Evolutionary conservation across 2,888 invertebrate genomes (phyloP), one percentile per base, ranked within the genome.

Genomic region (Helleia helle): DNA sequence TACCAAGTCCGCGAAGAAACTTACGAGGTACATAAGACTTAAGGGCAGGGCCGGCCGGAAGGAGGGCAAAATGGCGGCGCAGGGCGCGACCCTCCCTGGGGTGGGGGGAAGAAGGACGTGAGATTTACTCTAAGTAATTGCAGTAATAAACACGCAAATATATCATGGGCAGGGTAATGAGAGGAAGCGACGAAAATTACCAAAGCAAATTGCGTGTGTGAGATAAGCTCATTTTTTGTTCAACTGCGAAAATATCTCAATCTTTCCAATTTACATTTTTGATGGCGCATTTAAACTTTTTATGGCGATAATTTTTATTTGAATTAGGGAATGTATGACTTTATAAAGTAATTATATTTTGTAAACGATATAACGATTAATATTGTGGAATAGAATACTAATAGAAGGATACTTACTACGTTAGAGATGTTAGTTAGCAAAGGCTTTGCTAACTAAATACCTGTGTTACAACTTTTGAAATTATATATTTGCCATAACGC

Each of bases 121-220:
- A 85, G 85, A 85, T 85, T 85, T 85, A 85, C 84, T 85, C 83
- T 86, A 86, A 86, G 85, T 86, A 86, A 86, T 86, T 86, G 85
- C 85, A 77, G 84, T 86, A 85, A 85, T 86, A 85, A 85, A 85
- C 83, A 81, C 80, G 81, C 76, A 83, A 80, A 84, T 84, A 84
- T 84, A 84, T 84, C 84, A 84, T 79, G 71, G 63, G 31, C 79
- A 66, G 73, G 69, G 83, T 83, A 84, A 84, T 84, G 81, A 84
- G 79, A 80, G 81, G 81, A 83, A 84, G 75, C 75, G 69, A 54
- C 75, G 70, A 74, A 72, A 83, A 83, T 83, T 81, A 77, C 75
- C 79, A 56, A 68, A 77, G 77, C 73, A 84, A 83, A 84, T 84
- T 81, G 83, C 79, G 83, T 81, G 84, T 84, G 76, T 81, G 83